Base-by-base conservation (phyloP, 2,888 invertebrate species). In the Eulithis testata region DNA sequence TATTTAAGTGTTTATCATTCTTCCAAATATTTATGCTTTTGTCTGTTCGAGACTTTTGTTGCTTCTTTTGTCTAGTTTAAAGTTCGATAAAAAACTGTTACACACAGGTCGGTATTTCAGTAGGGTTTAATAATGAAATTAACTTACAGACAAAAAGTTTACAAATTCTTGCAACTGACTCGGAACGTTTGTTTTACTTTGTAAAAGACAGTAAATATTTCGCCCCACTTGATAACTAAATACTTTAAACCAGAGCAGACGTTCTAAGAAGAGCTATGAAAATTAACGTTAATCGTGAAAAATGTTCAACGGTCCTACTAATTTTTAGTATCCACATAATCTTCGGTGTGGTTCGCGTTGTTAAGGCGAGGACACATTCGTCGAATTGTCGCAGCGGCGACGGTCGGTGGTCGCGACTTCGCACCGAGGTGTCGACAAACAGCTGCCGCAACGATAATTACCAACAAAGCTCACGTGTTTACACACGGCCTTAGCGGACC, bases 361-460 rank as follows among this genome's bases (percentile, higher is more conserved):
- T 72, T 73, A 72, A 75, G 80, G 76, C 72, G 79, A 76, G 76
- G 82, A 78, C 74, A 78, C 80, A 80, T 91, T 91, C 91, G 91
- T 70, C 90, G 91, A 91, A 91, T 78, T 85, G 87, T 86, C 87
- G 83, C 83, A 78, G 78, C 75, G 81, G 84, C 82, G 84, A 73
- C 83, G 83, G 85, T 80, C 91, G 93, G 92, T 91, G 93, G 93
- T 93, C 93, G 93, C 83, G 87, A 87, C 87, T 91, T 93, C 90
- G 87, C 93, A 91, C 93, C 87, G 76, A 88, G 84, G 90, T 89
- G 91, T 82, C 73, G 78, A 79, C 81, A 88, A 91, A 93, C 88
- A 89, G 90, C 89, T 88, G 90, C 92, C 77, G 87, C 82, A 73
- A 73, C 83, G 89, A 85, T 91, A 92, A 91, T 92, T 86, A 89